A percentile compares a stretch with the other conserved stretches of the same genome.
These are phyloP conservation scores for Mormyrops attenuatus DNA, from an alignment of 2,797 vertebrate genomes.

Conservation along the genomic window DNA sequence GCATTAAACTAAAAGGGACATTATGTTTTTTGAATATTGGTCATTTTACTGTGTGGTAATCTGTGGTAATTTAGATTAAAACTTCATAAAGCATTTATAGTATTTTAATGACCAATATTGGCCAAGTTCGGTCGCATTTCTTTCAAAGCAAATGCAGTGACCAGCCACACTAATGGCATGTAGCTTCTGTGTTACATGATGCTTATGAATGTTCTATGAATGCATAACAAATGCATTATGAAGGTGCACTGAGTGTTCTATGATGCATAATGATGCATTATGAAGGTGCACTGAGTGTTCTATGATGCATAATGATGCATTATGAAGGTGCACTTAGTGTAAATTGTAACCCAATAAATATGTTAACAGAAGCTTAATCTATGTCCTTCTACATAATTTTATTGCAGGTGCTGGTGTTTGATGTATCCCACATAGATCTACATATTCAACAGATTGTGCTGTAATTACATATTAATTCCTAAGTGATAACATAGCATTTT, in stretches of 20 bases:
- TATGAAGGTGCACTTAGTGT: background rate
- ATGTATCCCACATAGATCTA: background rate
- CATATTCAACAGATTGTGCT: background rate
- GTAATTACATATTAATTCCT: background rate
- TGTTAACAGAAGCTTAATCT: background rate
- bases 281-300: background rate
- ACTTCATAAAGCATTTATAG: background rate
- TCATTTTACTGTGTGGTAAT: background rate
- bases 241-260: background rate
- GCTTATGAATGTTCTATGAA: background rate
- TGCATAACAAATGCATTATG: background rate
- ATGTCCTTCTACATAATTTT: background rate
- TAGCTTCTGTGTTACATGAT: background rate
- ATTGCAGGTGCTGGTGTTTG: background rate
- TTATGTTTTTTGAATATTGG: background rate
- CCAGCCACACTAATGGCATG: background rate
- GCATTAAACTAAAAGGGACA: background rate
- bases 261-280: background rate
- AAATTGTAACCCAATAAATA: background rate
- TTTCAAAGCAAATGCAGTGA: background rate
- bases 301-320: background rate
- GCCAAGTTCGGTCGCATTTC: background rate
- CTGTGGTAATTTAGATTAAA: background rate
- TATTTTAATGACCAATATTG: background rate
- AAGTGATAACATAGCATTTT: background rate